Conservation (phyloP, 2,797 vertebrate genomes). For the Thaleichthys pacificus region DNA sequence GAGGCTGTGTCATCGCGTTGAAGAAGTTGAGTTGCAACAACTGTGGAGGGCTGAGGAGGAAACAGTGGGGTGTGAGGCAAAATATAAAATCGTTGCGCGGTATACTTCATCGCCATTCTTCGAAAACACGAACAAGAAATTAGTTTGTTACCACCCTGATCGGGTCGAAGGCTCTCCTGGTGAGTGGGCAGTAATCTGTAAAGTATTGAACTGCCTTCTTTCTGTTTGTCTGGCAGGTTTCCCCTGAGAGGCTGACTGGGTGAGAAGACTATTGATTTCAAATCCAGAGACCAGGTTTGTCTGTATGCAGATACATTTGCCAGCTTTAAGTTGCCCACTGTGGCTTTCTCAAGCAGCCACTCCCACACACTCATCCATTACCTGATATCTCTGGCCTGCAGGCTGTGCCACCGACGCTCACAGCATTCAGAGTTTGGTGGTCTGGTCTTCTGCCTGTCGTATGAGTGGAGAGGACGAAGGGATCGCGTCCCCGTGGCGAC, state of each 20-base stretch:
- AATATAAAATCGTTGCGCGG: no score
- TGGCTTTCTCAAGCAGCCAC: slow-evolving; percentile 23
- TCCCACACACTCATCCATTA: slow-evolving; percentile 40
- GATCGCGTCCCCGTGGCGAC: no score
- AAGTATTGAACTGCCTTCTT: slow-evolving; percentile 7
- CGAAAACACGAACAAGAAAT: no score
- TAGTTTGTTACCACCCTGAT: not conserved
- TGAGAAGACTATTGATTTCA: slow-evolving; percentile 33
- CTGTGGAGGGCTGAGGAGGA: no score
- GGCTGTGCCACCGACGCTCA: not conserved
- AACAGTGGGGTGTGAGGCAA: no score
- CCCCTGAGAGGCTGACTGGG: slow-evolving; percentile 31
- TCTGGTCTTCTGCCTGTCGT: no score
- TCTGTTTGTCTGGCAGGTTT: slow-evolving; percentile 22
- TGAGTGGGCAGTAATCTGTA: slow-evolving; percentile 1
- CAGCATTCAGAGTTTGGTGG: no score
- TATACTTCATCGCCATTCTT: no score
- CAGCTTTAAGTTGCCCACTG: slow-evolving; percentile 34
- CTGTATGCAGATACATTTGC: slow-evolving; percentile 44
- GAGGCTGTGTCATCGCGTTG: not conserved
- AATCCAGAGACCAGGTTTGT: slow-evolving; percentile 19
- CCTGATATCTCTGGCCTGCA: slow-evolving; percentile 27
- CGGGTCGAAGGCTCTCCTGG: not conserved
- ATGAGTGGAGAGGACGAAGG: not conserved
- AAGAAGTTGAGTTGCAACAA: not conserved